Percentiles rank a stretch among this genome's conserved stretches.
Evolutionary conservation across 2,113 vertebrate genomes (phyloP).

Genomic region (Crotalus tigris): DNA sequence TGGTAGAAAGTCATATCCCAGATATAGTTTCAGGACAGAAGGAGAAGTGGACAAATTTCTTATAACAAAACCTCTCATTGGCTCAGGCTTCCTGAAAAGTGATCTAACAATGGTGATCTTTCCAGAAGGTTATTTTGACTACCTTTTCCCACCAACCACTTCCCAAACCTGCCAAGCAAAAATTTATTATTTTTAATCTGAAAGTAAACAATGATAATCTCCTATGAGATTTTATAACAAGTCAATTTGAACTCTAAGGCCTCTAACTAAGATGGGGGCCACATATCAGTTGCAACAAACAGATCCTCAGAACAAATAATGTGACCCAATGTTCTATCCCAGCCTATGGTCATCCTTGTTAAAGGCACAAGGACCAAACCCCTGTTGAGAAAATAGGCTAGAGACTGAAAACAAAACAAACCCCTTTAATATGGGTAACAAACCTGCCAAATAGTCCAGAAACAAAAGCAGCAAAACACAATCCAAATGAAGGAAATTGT

Average conservation of each 20-base stretch:
- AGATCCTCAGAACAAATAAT: not conserved
- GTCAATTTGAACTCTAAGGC: not conserved
- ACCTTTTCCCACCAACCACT: not conserved
- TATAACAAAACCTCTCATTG: conserved; percentile 29
- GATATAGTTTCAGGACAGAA: conserved; percentile 40
- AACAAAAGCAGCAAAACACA: too few species aligned
- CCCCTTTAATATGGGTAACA: too few species aligned
- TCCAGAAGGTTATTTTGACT: conserved; percentile 10
- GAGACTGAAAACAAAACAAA: too few species aligned
- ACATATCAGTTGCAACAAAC: not conserved
- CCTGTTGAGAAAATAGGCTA: too few species aligned
- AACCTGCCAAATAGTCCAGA: too few species aligned
- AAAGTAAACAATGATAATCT: conserved; percentile 10
- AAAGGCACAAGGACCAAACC: too few species aligned
- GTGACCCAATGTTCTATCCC: too few species aligned
- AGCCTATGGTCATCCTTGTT: too few species aligned
- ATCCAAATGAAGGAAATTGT: too few species aligned
- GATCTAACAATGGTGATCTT: not conserved
- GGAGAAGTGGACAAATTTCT: conserved; percentile 26
- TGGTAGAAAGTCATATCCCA: conserved; percentile 9
- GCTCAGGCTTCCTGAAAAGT: not conserved
- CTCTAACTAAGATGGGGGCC: not conserved
- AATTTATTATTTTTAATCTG: conserved; percentile 19
- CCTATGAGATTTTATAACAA: not conserved
- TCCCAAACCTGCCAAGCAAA: not conserved